Evolutionary conservation across 2,113 vertebrate species (phyloP), one percentile per base, ranked within the genome.

Genomic region (Chloebia gouldiae): DNA sequence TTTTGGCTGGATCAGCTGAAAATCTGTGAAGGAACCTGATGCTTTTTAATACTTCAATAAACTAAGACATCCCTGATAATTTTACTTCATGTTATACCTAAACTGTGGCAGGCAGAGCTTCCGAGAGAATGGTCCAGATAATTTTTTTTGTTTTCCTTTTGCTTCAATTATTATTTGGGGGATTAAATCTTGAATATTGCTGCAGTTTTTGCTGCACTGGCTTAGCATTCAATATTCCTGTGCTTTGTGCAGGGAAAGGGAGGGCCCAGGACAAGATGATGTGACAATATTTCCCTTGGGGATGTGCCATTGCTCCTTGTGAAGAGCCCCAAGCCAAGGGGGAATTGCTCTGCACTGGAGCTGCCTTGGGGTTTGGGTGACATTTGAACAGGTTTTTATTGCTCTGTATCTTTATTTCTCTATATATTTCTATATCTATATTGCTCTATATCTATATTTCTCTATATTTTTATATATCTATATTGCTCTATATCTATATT

Each of bases 401-500:
- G 8, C 24, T 60, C 35, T 54, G 0, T 21, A 12, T 35, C 31
- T 77, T 0, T 21, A n/a, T 47, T 65, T 70, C 42, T 86, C 35
- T 39, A 39, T 39, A 39, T 39, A 39, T 39, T 39, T 39, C 39
- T 39, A 39, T 39, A 39, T 39, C 39, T 39, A 39, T 39, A 39
- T 39, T 39, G 39, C 24, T 60, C 35, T 54, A 0, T 21, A 12
- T 35, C 31, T 77, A 0, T 21, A n/a, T 47, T 66, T 70, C 37
- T 86, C 35, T 39, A 39, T 39, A 39, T 39, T 9, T 39, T 39
- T 39, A 8, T 39, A 39, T 39, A 39, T 39, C 39, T 39, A 39
- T 39, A 39, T 39, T 39, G 39, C 24, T 60, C 35, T 54, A 0
- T 21, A 12, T 35, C 31, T 77, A 0, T 21, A n/a, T 47, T 66